Base-by-base conservation (phyloP, 2,797 vertebrate species). In the Lepus townsendii region DNA sequence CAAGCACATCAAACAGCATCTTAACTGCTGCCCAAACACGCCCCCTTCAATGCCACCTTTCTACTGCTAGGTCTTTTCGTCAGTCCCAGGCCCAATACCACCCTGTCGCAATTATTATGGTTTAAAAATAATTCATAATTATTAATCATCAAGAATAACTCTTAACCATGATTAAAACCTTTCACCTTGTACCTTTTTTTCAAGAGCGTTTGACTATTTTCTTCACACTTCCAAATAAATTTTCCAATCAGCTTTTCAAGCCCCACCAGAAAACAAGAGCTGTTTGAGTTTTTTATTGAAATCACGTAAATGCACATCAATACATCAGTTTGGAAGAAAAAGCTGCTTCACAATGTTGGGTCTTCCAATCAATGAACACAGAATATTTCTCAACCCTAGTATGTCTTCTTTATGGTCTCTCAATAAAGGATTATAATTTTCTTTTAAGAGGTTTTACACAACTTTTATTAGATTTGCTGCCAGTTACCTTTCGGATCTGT, bases 401-500 rank as follows among this genome's bases (percentile, higher is more conserved):
- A 1, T 35, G 9, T 52, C 79, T 93, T 60, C 63, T 73, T 72
- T 80, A 42, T 76, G 83, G 24, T 73, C 42, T 89, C 76, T 83
- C 72, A 35, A 27, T 76, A 88, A 89, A 96, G 72, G 32, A 26
- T 50, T 79, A 26, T 50, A 27, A 78, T 91, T 77, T 62, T 79
- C 89, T 60, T 86, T 65, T 47, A 83, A 60, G 52, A 94, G 16
- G 47, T 87, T 79, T 95, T 60, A 79, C 5, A 32, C 22, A 26
- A 52, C 76, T 90, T 88, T 91, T 86, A 73, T 89, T 90, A 78
- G 72, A 90, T 82, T 93, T 76, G 66, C 78, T 83, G 32, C 50
- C 78, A 86, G 38, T 42, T 72, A 38, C 42, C n/a, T 91, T 79
- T 38, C 3, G 77, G 50, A 35, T 87, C 66, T 84, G 68, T 32